Percentiles rank a stretch among this genome's conserved stretches.
Conservation (phyloP, 2,113 vertebrate genomes). For the Ciconia stormi region DNA sequence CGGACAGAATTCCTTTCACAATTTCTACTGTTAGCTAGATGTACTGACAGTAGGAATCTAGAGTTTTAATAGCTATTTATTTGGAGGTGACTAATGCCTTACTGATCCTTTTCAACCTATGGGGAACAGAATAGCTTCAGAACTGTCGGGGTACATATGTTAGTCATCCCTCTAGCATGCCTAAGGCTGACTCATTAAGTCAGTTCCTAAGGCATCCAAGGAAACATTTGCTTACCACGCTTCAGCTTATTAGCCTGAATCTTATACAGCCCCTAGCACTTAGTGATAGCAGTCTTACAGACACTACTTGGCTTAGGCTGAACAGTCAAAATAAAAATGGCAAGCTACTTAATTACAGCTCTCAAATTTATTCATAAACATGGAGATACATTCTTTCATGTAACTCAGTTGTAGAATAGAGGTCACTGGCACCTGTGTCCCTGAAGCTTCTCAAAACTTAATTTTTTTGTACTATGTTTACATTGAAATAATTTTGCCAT, state of each 20-base stretch:
- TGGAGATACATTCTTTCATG: not conserved
- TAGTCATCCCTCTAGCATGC: not conserved
- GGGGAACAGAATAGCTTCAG: not conserved
- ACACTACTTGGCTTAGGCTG: not conserved
- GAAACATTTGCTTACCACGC: not conserved
- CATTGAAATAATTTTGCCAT: not conserved
- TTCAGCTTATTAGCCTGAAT: not conserved
- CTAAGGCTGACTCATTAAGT: not conserved
- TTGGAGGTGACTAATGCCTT: not conserved
- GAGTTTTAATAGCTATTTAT: not conserved
- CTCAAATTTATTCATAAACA: not conserved
- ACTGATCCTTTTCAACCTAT: not conserved
- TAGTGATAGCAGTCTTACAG: not conserved
- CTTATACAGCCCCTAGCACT: not conserved
- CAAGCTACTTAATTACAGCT: not conserved
- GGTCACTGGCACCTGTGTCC: not conserved
- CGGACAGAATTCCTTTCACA: not conserved
- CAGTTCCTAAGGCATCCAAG: not conserved
- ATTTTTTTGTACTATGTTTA: not conserved
- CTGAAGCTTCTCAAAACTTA: not conserved
- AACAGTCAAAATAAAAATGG: not conserved
- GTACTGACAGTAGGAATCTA: not conserved
- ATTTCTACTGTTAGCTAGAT: not conserved
- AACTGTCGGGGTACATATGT: not conserved
- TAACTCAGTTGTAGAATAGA: not conserved